phyloP scores from a whole-genome alignment of 2,113 vertebrate genomes.

The Scatophagus argus region DNA sequence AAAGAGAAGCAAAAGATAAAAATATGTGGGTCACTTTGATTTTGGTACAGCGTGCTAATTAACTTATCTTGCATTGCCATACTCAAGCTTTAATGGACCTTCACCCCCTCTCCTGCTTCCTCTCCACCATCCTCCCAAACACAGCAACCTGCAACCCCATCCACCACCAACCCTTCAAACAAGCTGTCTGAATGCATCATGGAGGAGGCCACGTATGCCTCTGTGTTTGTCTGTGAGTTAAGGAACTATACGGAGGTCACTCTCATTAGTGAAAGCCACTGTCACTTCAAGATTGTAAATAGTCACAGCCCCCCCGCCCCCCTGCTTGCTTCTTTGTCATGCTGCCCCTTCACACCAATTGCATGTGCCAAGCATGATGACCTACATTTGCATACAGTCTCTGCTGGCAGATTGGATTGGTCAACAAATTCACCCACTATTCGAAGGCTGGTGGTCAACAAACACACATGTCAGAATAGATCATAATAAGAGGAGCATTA shows the following conservation, averaged over 20 bases:
- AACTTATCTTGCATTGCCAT: not conserved
- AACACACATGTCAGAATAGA: slow-evolving; percentile 51
- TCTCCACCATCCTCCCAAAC: not conserved
- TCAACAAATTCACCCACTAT: slow-evolving; percentile 45
- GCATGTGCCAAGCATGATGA: slow-evolving; percentile 70
- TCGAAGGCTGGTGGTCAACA: slow-evolving; percentile 57
- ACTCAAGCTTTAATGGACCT: not conserved
- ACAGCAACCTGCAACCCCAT: not conserved
- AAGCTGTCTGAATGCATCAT: slow-evolving; percentile 50
- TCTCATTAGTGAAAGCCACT: slow-evolving; percentile 60
- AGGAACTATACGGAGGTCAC: slow-evolving; percentile 29
- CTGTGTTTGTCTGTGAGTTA: slow-evolving; percentile 21
- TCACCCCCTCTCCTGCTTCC: not conserved
- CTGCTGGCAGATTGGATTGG: slow-evolving; percentile 58
- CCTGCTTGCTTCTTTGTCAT: slow-evolving; percentile 8
- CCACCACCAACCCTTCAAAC: slow-evolving; percentile 9
- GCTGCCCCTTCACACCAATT: slow-evolving; percentile 50
- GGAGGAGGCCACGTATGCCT: not conserved
- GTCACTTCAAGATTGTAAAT: slow-evolving; percentile 51
- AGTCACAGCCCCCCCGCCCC: not conserved
- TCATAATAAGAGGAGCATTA: slow-evolving; percentile 14
- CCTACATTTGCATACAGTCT: slow-evolving; percentile 77
- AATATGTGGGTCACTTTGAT: not conserved
- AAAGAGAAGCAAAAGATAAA: not conserved
- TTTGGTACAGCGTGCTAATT: not conserved